A percentile compares a stretch with the other conserved stretches of the same genome.
Conservation (phyloP, 2,888 invertebrate genomes). For the Drosophila hamatofila region DNA sequence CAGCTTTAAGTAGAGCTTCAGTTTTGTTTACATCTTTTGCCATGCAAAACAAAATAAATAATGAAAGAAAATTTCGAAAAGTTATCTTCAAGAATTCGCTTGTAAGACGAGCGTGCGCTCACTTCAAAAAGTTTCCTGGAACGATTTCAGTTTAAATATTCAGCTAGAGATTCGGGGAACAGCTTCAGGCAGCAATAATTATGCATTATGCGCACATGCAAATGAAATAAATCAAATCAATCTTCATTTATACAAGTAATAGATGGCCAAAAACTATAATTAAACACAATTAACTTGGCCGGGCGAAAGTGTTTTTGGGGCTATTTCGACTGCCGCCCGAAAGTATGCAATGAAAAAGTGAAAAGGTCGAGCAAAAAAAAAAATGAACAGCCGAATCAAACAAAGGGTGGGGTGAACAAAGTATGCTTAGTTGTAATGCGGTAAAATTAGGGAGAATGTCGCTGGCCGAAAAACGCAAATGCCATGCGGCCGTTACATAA, state of each 20-base stretch:
- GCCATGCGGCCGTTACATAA: slow-evolving; percentile 40
- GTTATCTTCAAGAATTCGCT: neutral
- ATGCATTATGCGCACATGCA: neutral
- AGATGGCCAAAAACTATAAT: slow-evolving; percentile 5
- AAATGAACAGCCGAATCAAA: neutral
- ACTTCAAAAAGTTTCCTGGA: neutral
- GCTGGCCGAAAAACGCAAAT: slow-evolving; percentile 15
- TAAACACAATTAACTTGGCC: slow-evolving; percentile 19
- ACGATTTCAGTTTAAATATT: neutral
- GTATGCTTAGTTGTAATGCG: slow-evolving; percentile 48
- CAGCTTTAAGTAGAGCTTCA: neutral
- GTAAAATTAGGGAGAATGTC: slow-evolving; percentile 55
- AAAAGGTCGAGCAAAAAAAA: slow-evolving; percentile 11
- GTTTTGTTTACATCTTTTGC: slow-evolving; percentile 1
- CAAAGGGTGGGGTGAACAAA: slow-evolving; percentile 3
- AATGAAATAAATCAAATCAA: slow-evolving; percentile 9
- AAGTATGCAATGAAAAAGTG: slow-evolving; percentile 38
- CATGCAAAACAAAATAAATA: slow-evolving; percentile 3
- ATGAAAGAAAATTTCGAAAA: neutral
- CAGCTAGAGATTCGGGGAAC: neutral
- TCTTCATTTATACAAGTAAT: neutral
- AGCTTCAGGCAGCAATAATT: neutral
- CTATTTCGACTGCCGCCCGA: slow-evolving; percentile 21
- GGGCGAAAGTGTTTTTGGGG: neutral
- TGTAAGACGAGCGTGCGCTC: neutral